Evolutionary conservation across 2,888 invertebrate species (phyloP).

Genomic region (Lagria hirta): DNA sequence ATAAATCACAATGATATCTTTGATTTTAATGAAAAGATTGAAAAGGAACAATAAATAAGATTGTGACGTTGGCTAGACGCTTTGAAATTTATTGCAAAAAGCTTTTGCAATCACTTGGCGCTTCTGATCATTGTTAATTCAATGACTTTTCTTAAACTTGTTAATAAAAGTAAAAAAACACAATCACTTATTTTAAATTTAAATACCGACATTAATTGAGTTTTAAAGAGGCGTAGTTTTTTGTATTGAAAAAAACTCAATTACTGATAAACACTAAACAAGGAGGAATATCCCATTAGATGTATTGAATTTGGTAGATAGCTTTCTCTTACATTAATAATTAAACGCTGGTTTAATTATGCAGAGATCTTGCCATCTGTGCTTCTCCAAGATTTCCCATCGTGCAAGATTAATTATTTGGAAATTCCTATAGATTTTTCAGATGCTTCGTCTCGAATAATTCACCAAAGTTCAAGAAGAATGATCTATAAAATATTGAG

Average conservation of each 20-base stretch:
- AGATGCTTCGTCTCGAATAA: slow-evolving; percentile 1
- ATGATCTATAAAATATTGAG: slow-evolving; percentile 12
- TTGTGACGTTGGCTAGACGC: slow-evolving; percentile 12
- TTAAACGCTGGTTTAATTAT: slow-evolving; percentile 24
- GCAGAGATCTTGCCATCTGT: slow-evolving; percentile 22
- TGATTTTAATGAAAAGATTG: too few relatives aligned
- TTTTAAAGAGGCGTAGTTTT: neutral
- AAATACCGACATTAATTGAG: neutral
- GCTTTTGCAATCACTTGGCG: slow-evolving; percentile 6
- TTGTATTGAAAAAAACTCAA: slow-evolving; percentile 6
- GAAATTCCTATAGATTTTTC: slow-evolving; percentile 19
- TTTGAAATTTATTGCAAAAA: slow-evolving; percentile 8
- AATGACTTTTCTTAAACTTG: slow-evolving; percentile 1
- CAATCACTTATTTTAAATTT: neutral
- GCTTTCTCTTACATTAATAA: slow-evolving; percentile 24
- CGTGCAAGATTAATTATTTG: slow-evolving; percentile 30
- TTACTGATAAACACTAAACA: slow-evolving; percentile 17
- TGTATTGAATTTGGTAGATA: slow-evolving; percentile 24
- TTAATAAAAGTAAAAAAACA: neutral
- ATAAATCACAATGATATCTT: too few relatives aligned
- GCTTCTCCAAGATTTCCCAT: slow-evolving; percentile 25
- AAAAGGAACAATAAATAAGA: too few relatives aligned
- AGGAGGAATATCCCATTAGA: slow-evolving; percentile 12
- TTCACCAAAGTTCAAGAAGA: neutral
- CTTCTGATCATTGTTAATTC: neutral